Evolutionary conservation across 2,797 vertebrate species (phyloP), one percentile per base, ranked within the genome.

Genomic region (Pseudochaenichthys georgianus): DNA sequence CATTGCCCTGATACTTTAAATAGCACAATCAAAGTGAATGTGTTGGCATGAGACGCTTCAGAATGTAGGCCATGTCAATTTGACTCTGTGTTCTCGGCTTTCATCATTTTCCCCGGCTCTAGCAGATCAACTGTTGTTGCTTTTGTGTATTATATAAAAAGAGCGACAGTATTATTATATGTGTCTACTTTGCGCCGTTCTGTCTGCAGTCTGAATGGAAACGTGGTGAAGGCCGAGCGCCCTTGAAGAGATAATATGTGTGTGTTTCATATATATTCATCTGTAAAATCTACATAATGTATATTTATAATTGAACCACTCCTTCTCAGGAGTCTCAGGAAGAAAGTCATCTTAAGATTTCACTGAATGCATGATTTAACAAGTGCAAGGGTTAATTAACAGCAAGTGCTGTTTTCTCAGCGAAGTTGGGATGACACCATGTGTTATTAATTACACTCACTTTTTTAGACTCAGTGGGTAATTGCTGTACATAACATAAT

Each of bases 1-100:
- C 82, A 85, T 53, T 13, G 53, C 63, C 74, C 80, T 54, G 69
- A 73, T 70, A 51, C 86, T 81, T 79, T 61, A 85, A 86, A 86
- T 84, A 83, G 77, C 58, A 2, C 78, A 38, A 83, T 86, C 77
- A 78, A 73, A 80, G 57, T 9, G 52, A 82, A 76, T 85, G 23
- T 68, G 55, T 68, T 34, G 45, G 45, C 48, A n/a, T 76, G 28
- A 58, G 42, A 71, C 9, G 13, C 42, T 51, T 53, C 51, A 21
- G 21, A 79, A 70, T 83, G 45, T 74, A 42, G 75, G 64, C 59
- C 43, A 42, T 65, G 72, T 78, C 84, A 74, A 59, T 81, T 61
- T 13, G 34, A 52, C 8, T 60, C 52, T 11, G 9, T 68, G 71
- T 57, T 55, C 43, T 55, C 4, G 1, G 31, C 65, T 81, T 75